Percentiles rank a stretch among this genome's conserved stretches.
Conservation (phyloP, 2,113 vertebrate genomes). For the Bolborhynchus lineola region DNA sequence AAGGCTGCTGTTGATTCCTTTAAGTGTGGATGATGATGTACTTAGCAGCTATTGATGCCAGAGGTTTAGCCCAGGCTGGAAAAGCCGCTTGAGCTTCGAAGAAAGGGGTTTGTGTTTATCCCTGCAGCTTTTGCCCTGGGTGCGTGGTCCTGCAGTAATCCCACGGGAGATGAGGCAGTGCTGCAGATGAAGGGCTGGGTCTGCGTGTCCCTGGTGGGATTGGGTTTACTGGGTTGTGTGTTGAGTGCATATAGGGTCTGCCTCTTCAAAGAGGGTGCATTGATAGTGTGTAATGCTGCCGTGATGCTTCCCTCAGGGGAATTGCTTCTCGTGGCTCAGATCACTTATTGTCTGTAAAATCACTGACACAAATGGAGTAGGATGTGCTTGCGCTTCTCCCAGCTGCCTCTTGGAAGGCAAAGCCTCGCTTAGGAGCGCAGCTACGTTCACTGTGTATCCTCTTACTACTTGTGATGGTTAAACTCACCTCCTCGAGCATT, state of each 20-base stretch:
- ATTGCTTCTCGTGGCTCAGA: background rate
- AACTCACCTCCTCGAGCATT: fast-evolving
- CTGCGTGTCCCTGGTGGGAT: background rate
- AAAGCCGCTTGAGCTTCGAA: conserved; percentile 6
- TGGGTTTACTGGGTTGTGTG: fast-evolving
- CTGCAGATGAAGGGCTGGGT: fast-evolving
- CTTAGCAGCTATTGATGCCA: conserved; percentile 28
- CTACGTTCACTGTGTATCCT: fast-evolving
- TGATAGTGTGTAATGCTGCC: fast-evolving
- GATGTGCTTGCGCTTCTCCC: fast-evolving
- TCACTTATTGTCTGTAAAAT: fast-evolving
- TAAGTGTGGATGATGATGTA: conserved; percentile 34
- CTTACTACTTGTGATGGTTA: fast-evolving
- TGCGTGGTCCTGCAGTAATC: background rate
- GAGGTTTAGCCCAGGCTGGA: background rate
- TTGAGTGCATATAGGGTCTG: fast-evolving
- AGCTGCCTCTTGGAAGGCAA: background rate
- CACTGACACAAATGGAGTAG: fast-evolving
- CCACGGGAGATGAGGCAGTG: fast-evolving
- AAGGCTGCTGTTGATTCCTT: conserved; percentile 31
- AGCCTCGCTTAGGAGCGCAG: background rate
- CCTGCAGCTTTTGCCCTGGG: background rate
- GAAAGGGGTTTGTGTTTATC: background rate
- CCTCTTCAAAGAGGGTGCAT: fast-evolving
- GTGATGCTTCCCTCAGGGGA: fast-evolving